Conservation (phyloP, 2,888 invertebrate species). For the Hypomecis punctinalis region DNA sequence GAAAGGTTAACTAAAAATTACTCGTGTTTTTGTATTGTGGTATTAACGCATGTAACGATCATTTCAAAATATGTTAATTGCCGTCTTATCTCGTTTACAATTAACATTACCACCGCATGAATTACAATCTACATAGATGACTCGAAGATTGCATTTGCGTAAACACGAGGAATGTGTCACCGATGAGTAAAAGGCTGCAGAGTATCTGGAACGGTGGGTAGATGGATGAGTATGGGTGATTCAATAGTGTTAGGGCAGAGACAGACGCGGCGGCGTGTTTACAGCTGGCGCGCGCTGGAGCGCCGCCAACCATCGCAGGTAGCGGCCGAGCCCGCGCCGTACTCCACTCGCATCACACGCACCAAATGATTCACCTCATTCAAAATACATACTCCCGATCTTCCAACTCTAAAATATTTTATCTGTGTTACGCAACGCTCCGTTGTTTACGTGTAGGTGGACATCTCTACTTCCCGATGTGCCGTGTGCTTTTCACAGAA, state of each 20-base stretch:
- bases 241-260: slow-evolving; percentile 35
- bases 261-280: slow-evolving; percentile 64
- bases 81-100: too few species aligned
- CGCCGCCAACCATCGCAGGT: slow-evolving; percentile 78
- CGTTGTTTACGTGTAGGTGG: slow-evolving; percentile 44
- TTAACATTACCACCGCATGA: neutral
- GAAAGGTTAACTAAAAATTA: too few species aligned
- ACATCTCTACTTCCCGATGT: slow-evolving; percentile 28
- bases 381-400: slow-evolving; percentile 59
- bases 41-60: too few species aligned
- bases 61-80: too few species aligned
- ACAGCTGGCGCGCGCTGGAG: slow-evolving; percentile 64
- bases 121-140: neutral
- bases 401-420: slow-evolving; percentile 53
- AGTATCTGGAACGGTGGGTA: slow-evolving; percentile 13
- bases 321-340: slow-evolving; percentile 62
- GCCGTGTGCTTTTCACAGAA: slow-evolving; percentile 38
- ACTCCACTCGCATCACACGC: slow-evolving; percentile 68
- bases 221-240: slow-evolving; percentile 30
- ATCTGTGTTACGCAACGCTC: slow-evolving; percentile 48
- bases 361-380: slow-evolving; percentile 74
- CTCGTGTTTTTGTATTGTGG: too few species aligned
- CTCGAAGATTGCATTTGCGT: neutral
- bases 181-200: slow-evolving; percentile 2
- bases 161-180: slow-evolving; percentile 5